phyloP scores from a whole-genome alignment of 2,797 vertebrate species.

The Hipposideros larvatus region DNA sequence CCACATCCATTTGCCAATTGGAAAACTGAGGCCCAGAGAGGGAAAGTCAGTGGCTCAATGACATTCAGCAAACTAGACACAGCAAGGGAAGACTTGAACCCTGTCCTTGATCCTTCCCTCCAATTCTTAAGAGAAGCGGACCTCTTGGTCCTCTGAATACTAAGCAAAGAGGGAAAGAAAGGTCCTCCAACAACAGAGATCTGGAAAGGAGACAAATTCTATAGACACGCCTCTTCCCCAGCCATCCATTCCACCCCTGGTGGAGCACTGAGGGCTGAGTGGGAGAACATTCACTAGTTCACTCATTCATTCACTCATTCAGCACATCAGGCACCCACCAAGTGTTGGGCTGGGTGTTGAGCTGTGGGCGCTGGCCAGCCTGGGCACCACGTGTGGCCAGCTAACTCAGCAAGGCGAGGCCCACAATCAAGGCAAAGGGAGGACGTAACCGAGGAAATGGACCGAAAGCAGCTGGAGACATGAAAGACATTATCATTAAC shows the following conservation, averaged over 20 bases:
- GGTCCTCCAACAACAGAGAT: background rate
- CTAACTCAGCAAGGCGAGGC: background rate
- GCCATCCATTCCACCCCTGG: background rate
- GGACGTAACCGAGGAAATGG: background rate
- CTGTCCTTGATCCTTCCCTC: background rate
- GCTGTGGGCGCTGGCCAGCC: background rate
- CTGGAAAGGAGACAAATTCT: background rate
- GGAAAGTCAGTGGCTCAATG: background rate
- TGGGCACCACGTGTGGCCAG: accelerated
- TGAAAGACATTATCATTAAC: background rate
- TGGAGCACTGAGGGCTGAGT: background rate
- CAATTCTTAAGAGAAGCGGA: background rate
- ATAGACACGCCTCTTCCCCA: background rate
- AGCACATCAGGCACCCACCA: background rate
- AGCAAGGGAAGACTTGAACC: background rate
- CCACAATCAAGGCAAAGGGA: background rate
- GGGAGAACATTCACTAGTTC: background rate
- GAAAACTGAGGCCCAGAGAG: background rate
- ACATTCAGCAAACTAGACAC: background rate
- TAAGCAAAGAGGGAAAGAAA: background rate
- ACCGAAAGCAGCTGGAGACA: background rate
- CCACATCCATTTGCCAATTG: background rate
- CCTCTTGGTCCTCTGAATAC: background rate
- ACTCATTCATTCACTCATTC: background rate
- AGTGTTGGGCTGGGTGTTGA: background rate